Conservation (phyloP, 2,797 vertebrate species). For the Neosalanx taihuensis region DNA sequence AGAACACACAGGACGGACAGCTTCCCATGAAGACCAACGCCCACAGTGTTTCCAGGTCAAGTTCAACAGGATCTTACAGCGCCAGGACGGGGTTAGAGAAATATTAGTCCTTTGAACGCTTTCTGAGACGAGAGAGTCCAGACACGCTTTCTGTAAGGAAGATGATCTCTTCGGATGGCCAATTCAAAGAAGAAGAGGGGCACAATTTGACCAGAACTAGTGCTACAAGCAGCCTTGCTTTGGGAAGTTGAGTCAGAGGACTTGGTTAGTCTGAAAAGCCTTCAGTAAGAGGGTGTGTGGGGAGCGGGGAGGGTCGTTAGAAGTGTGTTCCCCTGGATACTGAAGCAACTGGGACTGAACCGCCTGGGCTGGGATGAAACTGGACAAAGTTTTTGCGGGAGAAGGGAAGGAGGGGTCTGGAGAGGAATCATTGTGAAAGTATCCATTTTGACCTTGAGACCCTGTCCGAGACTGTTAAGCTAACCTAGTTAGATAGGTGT, state of each 20-base stretch:
- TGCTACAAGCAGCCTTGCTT: neutral
- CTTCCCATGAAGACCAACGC: neutral
- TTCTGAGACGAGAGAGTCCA: neutral
- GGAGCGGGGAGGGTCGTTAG: constrained; percentile 8
- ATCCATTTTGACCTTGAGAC: neutral
- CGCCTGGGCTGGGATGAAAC: neutral
- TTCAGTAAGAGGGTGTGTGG: constrained; percentile 10
- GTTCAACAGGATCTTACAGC: neutral
- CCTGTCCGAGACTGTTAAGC: neutral
- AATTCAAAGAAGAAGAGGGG: neutral
- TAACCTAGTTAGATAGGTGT: neutral
- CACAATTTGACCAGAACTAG: neutral
- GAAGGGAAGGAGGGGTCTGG: neutral
- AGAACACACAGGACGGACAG: neutral
- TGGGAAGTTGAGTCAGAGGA: constrained; percentile 31
- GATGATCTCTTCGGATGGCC: neutral
- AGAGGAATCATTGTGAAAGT: neutral
- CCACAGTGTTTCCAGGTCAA: neutral
- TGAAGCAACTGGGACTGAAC: neutral
- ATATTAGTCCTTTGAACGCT: neutral
- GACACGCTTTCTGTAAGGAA: constrained; percentile 3
- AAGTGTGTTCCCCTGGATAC: neutral
- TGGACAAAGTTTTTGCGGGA: neutral
- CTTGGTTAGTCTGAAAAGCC: neutral
- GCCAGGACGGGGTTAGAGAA: neutral